Conservation (phyloP, 2,113 vertebrate genomes). For the Asarcornis scutulata region DNA sequence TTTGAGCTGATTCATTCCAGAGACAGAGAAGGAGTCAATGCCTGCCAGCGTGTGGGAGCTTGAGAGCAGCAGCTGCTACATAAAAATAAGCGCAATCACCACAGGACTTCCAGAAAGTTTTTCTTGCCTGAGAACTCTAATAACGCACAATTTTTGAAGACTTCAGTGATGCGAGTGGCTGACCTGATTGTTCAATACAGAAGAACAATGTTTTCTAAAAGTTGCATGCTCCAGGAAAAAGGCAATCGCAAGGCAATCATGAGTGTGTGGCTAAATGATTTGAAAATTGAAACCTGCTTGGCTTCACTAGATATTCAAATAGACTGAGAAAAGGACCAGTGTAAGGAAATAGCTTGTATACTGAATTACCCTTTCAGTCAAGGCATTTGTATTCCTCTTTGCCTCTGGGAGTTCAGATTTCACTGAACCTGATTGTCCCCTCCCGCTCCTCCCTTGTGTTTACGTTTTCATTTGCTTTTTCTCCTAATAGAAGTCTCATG, state of each 20-base stretch:
- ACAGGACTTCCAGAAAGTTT: neutral
- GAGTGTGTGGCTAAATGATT: neutral
- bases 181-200: neutral
- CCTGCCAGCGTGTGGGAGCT: neutral
- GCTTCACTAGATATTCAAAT: neutral
- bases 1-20: neutral
- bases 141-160: neutral
- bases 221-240: neutral
- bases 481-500: constrained; percentile 72
- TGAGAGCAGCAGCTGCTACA: neutral
- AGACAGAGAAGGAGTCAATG: neutral
- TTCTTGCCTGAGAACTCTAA: neutral
- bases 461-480: constrained; percentile 84
- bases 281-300: neutral
- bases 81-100: neutral
- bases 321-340: neutral
- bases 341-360: neutral
- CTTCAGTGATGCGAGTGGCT: accelerated
- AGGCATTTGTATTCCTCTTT: constrained; percentile 18
- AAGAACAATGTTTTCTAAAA: neutral
- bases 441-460: constrained; percentile 81
- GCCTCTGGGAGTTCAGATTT: constrained; percentile 79
- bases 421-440: constrained; percentile 69
- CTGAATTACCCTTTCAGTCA: neutral
- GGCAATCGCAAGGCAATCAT: neutral